phyloP scores from a whole-genome alignment of 2,113 vertebrate species.

The Gymnogyps californianus region DNA sequence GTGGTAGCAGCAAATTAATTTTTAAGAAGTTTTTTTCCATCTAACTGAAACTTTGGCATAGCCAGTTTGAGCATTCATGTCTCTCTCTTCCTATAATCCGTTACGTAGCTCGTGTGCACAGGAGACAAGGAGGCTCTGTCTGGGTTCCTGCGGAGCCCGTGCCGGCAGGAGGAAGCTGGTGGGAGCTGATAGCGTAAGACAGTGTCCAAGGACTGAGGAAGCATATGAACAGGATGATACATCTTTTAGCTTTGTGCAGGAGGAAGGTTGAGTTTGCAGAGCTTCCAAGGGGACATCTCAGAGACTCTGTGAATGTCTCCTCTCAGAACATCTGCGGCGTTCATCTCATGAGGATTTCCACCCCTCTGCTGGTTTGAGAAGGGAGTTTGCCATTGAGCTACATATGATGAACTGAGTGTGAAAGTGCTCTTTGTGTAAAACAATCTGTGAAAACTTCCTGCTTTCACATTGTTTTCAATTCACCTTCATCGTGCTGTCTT shows the following conservation, averaged over 20 bases:
- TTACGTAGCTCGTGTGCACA: background rate
- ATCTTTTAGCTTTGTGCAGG: background rate
- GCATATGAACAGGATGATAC: background rate
- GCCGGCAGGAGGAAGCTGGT: background rate
- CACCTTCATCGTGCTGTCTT: background rate
- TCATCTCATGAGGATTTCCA: background rate
- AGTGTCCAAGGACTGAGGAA: background rate
- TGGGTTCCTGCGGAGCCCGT: background rate
- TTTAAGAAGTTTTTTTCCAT: slow-evolving; percentile 25
- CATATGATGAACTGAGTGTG: background rate
- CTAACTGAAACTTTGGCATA: slow-evolving; percentile 1
- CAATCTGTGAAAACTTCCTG: background rate
- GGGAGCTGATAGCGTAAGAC: background rate
- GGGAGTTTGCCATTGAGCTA: background rate
- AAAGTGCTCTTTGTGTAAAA: background rate
- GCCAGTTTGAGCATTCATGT: background rate
- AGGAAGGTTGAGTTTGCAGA: background rate
- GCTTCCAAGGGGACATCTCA: background rate
- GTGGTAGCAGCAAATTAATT: slow-evolving; percentile 57
- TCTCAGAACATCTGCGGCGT: background rate
- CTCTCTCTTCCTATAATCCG: background rate
- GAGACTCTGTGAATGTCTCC: background rate
- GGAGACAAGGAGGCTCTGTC: background rate
- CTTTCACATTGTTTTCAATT: fast-evolving
- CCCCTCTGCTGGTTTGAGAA: background rate